phyloP scores from a whole-genome alignment of 2,888 invertebrate genomes.

The Allophyes oxyacanthae region DNA sequence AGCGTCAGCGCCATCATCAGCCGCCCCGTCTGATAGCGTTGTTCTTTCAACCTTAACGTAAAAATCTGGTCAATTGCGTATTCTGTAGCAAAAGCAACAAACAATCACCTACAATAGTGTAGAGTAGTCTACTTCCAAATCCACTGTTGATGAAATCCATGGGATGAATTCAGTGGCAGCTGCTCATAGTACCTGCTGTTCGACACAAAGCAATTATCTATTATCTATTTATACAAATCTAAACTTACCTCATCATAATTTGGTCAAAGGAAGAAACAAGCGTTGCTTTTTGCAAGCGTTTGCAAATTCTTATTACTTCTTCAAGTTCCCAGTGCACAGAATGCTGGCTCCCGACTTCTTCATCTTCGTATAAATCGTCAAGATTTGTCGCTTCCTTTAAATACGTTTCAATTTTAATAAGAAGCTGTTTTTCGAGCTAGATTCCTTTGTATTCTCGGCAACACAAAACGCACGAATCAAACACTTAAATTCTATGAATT shows the following conservation, averaged over 20 bases:
- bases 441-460: no score
- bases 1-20: conserved; percentile 80
- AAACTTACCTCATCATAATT: conserved; percentile 74
- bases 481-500: not conserved
- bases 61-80: no score
- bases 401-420: not conserved
- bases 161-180: no score
- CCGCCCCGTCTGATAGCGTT: conserved; percentile 84
- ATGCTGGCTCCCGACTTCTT: conserved; percentile 74
- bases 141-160: no score
- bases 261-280: conserved; percentile 80
- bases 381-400: conserved; percentile 81
- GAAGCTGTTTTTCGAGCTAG: no score
- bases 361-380: conserved; percentile 83
- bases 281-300: conserved; percentile 79
- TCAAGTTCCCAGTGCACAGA: conserved; percentile 85
- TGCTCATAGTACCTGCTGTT: no score
- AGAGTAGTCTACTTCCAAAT: no score
- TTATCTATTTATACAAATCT: not conserved
- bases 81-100: no score
- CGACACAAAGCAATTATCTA: not conserved
- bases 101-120: no score
- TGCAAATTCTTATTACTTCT: conserved; percentile 82
- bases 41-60: conserved; percentile 72
- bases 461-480: no score